Conservation (phyloP, 2,113 vertebrate genomes). For the Benitochromis conjunctus region DNA sequence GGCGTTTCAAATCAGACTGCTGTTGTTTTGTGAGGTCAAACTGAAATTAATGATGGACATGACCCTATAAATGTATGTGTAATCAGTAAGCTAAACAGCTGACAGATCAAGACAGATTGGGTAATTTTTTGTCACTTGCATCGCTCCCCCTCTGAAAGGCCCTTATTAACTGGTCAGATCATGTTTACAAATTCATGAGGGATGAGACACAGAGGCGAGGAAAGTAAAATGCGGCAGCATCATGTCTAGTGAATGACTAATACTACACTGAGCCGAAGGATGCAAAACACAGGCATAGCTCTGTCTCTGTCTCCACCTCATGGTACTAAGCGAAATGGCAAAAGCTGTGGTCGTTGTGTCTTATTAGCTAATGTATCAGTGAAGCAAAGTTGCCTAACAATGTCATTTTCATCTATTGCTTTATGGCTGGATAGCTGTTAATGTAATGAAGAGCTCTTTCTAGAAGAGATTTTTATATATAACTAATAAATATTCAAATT, state of each 20-base stretch:
- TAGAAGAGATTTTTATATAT: neutral
- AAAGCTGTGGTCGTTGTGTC: neutral
- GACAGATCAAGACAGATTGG: slow-evolving; percentile 34
- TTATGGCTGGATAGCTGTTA: neutral
- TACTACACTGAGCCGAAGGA: slow-evolving; percentile 5
- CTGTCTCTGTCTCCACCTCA: slow-evolving; percentile 75
- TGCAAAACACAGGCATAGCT: slow-evolving; percentile 32
- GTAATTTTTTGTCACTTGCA: slow-evolving; percentile 29
- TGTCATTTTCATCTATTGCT: neutral
- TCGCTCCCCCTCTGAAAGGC: slow-evolving; percentile 19
- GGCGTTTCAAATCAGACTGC: slow-evolving; percentile 50
- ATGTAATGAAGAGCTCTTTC: neutral
- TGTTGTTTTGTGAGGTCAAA: slow-evolving; percentile 70
- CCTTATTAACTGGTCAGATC: slow-evolving; percentile 59
- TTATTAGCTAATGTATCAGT: neutral
- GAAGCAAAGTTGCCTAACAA: neutral
- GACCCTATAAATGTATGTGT: slow-evolving; percentile 61
- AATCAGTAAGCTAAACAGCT: slow-evolving; percentile 57
- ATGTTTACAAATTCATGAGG: slow-evolving; percentile 63
- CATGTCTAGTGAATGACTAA: slow-evolving; percentile 41
- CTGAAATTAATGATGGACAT: slow-evolving; percentile 58
- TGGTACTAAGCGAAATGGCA: slow-evolving; percentile 47
- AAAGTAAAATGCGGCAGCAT: slow-evolving; percentile 27
- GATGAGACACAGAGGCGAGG: slow-evolving; percentile 22
- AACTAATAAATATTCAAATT: neutral